Percentiles rank a stretch among this genome's conserved stretches.
These are phyloP conservation scores for Sebastes umbrosus DNA, from an alignment of 2,797 vertebrate genomes.

Conservation along the genomic window DNA sequence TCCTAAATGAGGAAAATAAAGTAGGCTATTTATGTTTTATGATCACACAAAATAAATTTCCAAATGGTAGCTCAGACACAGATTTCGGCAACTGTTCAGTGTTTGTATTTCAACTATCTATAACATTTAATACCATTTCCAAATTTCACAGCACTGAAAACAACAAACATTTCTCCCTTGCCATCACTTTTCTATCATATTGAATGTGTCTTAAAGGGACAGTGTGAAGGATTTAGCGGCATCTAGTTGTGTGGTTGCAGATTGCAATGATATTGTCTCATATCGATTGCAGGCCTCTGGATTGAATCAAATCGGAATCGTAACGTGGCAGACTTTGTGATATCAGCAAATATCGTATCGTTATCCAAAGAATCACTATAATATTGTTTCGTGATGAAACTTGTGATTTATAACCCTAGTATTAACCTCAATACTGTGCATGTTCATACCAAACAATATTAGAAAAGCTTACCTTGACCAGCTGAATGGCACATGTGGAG, in stretches of 20 bases:
- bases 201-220: background rate
- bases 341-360: no score
- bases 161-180: background rate
- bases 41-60: background rate
- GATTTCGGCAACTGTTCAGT: background rate
- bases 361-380: no score
- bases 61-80: background rate
- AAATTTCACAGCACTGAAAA: background rate
- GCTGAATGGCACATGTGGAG: constrained; percentile 86
- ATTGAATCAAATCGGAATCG: no score
- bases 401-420: no score
- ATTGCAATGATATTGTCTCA: no score
- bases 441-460: background rate
- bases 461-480: constrained; percentile 86
- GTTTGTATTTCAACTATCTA: background rate
- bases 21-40: background rate
- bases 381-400: no score
- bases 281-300: no score
- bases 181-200: background rate
- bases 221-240: no score
- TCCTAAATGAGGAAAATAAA: constrained; percentile 74
- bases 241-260: no score
- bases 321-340: no score
- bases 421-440: background rate
- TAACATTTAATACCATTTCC: background rate